phyloP scores from a whole-genome alignment of 2,888 invertebrate species.

The Mythimna impura region DNA sequence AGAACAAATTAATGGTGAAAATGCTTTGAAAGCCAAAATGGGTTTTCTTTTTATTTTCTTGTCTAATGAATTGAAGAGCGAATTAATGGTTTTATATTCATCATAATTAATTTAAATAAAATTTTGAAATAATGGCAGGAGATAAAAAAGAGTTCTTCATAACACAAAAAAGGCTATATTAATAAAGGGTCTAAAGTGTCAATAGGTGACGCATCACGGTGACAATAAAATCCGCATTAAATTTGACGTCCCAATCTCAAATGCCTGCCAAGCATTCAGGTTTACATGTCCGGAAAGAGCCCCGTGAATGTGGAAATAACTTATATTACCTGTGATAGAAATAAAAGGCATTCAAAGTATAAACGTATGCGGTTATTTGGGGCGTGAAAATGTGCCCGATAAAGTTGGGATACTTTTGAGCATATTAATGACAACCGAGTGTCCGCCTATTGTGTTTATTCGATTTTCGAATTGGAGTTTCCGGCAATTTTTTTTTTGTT shows the following conservation, averaged over 20 bases:
- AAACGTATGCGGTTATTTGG: slow-evolving; percentile 29
- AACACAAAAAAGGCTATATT: slow-evolving; percentile 8
- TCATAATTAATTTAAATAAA: not conserved
- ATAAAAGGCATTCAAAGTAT: slow-evolving; percentile 27
- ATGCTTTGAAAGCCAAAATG: slow-evolving; percentile 10
- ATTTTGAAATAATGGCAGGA: not conserved
- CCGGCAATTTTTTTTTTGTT: not conserved
- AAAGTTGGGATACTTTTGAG: slow-evolving; percentile 24
- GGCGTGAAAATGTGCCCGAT: slow-evolving; percentile 19
- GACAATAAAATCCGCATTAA: slow-evolving; percentile 50
- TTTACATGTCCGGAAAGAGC: slow-evolving; percentile 45
- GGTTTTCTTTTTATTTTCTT: not conserved
- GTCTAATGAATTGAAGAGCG: not conserved
- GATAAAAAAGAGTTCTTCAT: not conserved
- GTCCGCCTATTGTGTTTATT: slow-evolving; percentile 17
- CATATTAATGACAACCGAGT: slow-evolving; percentile 17
- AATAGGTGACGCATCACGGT: slow-evolving; percentile 47
- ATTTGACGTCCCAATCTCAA: slow-evolving; percentile 30
- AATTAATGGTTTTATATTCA: not conserved
- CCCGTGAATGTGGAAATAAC: slow-evolving; percentile 30
- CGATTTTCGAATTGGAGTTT: slow-evolving; percentile 22
- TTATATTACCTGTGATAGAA: slow-evolving; percentile 31
- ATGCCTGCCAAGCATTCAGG: slow-evolving; percentile 35
- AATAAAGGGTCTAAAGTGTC: slow-evolving; percentile 48
- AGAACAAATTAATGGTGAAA: slow-evolving; percentile 33